These are phyloP conservation scores for Sitophilus oryzae DNA, from an alignment of 1,140 invertebrate genomes.

Conservation along the genomic window DNA sequence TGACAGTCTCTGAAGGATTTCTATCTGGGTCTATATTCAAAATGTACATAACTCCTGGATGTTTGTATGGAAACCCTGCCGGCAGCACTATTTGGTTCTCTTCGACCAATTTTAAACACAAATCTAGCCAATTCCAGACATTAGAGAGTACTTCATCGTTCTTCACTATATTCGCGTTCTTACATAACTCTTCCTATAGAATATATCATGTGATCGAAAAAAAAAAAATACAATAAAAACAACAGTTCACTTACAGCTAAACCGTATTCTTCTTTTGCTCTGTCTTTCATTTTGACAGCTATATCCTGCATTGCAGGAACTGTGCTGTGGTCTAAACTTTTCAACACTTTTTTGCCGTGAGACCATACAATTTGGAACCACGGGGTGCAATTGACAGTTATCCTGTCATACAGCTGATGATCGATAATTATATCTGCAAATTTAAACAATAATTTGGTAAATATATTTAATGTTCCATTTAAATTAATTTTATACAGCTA, in stretches of 20 bases:
- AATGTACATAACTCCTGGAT: conserved; percentile 64
- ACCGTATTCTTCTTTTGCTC: conserved; percentile 72
- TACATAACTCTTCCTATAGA: conserved; percentile 51
- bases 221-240: no score
- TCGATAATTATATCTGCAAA: conserved; percentile 57
- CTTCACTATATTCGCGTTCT: conserved; percentile 63
- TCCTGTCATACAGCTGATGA: conserved; percentile 72
- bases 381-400: conserved; percentile 73
- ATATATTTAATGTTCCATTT: no score
- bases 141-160: conserved; percentile 57
- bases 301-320: conserved; percentile 56
- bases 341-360: conserved; percentile 61
- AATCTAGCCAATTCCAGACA: conserved; percentile 69
- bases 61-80: conserved; percentile 51
- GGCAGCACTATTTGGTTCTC: conserved; percentile 47
- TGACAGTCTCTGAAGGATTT: conserved; percentile 51
- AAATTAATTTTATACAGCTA: no score
- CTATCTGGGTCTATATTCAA: conserved; percentile 50
- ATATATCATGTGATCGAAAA: neutral
- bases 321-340: conserved; percentile 44
- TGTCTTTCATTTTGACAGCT: conserved; percentile 62
- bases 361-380: conserved; percentile 68
- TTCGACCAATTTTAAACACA: conserved; percentile 64
- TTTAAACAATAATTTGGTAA: neutral
- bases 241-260: conserved; percentile 58